phyloP scores from a whole-genome alignment of 1,140 invertebrate genomes.

The Chironomus tepperi region DNA sequence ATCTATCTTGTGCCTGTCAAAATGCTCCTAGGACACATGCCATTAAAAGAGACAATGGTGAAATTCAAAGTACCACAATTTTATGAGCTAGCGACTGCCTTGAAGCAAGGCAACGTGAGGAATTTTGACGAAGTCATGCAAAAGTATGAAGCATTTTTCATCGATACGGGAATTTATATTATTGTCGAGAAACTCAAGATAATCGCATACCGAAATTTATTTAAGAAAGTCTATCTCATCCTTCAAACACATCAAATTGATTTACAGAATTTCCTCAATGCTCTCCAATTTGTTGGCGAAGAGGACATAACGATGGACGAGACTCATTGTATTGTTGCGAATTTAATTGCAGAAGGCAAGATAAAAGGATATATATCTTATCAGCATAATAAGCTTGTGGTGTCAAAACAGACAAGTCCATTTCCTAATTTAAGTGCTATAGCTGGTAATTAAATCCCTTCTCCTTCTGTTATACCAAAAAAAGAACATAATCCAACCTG shows the following conservation, averaged over 20 bases:
- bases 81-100: conserved; percentile 73
- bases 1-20: conserved; percentile 96
- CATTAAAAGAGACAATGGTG: conserved; percentile 63
- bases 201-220: conserved; percentile 91
- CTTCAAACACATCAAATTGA: conserved; percentile 86
- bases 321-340: conserved; percentile 91
- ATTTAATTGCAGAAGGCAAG: conserved; percentile 90
- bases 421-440: conserved; percentile 68
- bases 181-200: conserved; percentile 95
- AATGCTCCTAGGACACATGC: conserved; percentile 91
- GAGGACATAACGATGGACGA: conserved; percentile 86
- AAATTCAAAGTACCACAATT: conserved; percentile 90
- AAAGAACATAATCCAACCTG: no score
- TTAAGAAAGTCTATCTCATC: conserved; percentile 87
- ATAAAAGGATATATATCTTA: conserved; percentile 97
- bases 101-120: conserved; percentile 82
- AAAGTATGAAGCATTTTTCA: conserved; percentile 84
- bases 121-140: conserved; percentile 78
- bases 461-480: neutral
- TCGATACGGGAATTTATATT: conserved; percentile 90
- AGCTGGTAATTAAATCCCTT: conserved; percentile 29
- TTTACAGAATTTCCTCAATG: conserved; percentile 69
- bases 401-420: conserved; percentile 87
- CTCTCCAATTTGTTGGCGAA: conserved; percentile 70
- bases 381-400: conserved; percentile 92